Evolutionary conservation across 2,113 vertebrate species (phyloP), one percentile per base, ranked within the genome.

Genomic region (Pionites leucogaster): DNA sequence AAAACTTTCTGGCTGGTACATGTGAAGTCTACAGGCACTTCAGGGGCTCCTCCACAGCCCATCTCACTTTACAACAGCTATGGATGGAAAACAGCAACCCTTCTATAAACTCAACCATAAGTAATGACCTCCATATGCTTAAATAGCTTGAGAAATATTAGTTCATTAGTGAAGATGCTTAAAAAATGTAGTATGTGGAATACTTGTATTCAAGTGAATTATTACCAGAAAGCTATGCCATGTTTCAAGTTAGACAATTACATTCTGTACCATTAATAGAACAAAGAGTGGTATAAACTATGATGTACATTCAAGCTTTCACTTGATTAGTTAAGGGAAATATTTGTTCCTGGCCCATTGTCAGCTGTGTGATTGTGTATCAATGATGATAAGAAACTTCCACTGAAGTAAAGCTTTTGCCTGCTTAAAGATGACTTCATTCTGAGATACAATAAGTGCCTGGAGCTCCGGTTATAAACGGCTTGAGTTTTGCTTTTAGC

Each of bases 51-150:
- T 96, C 72, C 63, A 91, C 42, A 93, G 47, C 33, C 82, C 4
- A 25, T 92, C 95, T 95, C 39, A 80, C 50, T 94, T 96, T 93
- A 94, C 88, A 93, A 53, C 79, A 94, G 49, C 74, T 84, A 77
- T 71, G 74, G 59, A 82, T 74, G 46, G 75, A 94, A 95, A 94
- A 39, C 90, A 94, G 84, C 59, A 89, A 80, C 18, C 6, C 25
- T 19, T 91, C 71, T 74, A 77, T 86, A 96, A 91, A 89, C 11
- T 57, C 55, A 80, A 8, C 37, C 82, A 8, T 83, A 85, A 84
- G n/a, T 92, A 94, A 96, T 95, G 67, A 92, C 19, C 77, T 95
- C 92, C 94, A 94, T 33, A 75, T 95, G 87, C 47, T 68, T 83
- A 42, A 91, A 86, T 52, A 81, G 3, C 20, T 93, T 70, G 33